Percentiles rank a stretch among this genome's conserved stretches.
phyloP scores from a whole-genome alignment of 2,888 invertebrate species.

The Thera britannica region DNA sequence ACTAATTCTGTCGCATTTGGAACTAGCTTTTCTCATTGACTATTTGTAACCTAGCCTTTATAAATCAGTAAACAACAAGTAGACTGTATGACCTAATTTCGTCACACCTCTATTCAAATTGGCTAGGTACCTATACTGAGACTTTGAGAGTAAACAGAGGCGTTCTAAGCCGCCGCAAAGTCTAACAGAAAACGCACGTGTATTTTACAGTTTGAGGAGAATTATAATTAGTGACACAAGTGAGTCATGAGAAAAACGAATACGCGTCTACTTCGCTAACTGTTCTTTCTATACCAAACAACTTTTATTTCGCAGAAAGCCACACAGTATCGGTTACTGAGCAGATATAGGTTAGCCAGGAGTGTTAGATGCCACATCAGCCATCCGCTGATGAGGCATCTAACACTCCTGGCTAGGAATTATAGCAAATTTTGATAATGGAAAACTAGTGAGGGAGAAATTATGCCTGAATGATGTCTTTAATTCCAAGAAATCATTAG shows the following conservation, averaged over 20 bases:
- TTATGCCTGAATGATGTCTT: neutral
- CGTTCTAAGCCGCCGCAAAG: slow-evolving; percentile 44
- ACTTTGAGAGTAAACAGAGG: slow-evolving; percentile 42
- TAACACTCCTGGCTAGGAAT: too few species aligned
- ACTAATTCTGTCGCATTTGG: neutral
- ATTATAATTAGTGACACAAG: slow-evolving; percentile 57
- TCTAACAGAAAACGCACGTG: slow-evolving; percentile 51
- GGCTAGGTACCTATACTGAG: slow-evolving; percentile 35
- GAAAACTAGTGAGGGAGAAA: neutral
- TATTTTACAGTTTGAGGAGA: slow-evolving; percentile 48
- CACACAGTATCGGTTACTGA: slow-evolving; percentile 1
- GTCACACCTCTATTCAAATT: slow-evolving; percentile 27
- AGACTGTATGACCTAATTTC: slow-evolving; percentile 24
- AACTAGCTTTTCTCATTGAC: neutral
- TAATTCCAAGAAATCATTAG: slow-evolving; percentile 44
- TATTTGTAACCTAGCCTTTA: slow-evolving; percentile 2
- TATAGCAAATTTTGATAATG: neutral
- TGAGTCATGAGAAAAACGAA: slow-evolving; percentile 58
- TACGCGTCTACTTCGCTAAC: slow-evolving; percentile 1
- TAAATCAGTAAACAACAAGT: slow-evolving; percentile 7
- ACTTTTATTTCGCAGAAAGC: slow-evolving; percentile 5
- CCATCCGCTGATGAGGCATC: slow-evolving; percentile 4
- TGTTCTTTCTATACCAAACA: slow-evolving; percentile 4
- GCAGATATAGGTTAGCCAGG: neutral
- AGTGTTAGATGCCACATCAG: too few species aligned